Evolutionary conservation across 1,140 invertebrate genomes (phyloP).

Genomic region (Druon quercuslanigerum): DNA sequence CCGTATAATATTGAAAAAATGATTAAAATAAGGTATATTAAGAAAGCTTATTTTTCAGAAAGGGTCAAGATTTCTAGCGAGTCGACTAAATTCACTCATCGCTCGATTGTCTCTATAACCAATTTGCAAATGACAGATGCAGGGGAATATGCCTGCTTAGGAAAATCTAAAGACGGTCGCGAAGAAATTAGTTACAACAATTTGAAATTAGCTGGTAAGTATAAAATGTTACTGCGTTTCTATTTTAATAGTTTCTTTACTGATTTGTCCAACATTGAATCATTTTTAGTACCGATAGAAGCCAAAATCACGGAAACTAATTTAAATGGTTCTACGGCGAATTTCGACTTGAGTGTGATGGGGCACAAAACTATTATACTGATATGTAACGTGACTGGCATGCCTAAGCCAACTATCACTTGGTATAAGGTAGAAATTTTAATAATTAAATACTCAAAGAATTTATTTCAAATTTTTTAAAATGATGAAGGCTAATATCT

Average conservation of each 20-base stretch:
- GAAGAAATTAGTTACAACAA: conserved; percentile 43
- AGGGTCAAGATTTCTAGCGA: conserved; percentile 42
- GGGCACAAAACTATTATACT: conserved; percentile 53
- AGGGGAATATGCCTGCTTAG: conserved; percentile 58
- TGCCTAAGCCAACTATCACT: conserved; percentile 61
- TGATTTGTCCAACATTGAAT: conserved; percentile 41
- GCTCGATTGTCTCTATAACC: conserved; percentile 54
- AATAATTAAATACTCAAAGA: conserved; percentile 7
- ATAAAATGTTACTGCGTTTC: conserved; percentile 36
- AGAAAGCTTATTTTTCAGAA: conserved; percentile 41
- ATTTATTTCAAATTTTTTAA: conserved; percentile 27
- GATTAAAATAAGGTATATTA: background rate
- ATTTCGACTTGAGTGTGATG: conserved; percentile 46
- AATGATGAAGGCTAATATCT: background rate
- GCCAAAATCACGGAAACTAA: conserved; percentile 56
- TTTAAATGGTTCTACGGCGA: conserved; percentile 53
- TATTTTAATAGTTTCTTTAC: conserved; percentile 17
- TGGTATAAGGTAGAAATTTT: conserved; percentile 68
- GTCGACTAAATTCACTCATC: conserved; percentile 58
- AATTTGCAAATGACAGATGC: conserved; percentile 55
- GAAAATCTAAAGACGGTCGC: conserved; percentile 41
- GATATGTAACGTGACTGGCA: conserved; percentile 61
- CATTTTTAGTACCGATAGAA: conserved; percentile 55
- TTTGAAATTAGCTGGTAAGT: conserved; percentile 57
- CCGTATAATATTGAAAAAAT: too few species aligned